Evolutionary conservation across 2,888 invertebrate genomes (phyloP).

Genomic region (Drosophila macrospina): DNA sequence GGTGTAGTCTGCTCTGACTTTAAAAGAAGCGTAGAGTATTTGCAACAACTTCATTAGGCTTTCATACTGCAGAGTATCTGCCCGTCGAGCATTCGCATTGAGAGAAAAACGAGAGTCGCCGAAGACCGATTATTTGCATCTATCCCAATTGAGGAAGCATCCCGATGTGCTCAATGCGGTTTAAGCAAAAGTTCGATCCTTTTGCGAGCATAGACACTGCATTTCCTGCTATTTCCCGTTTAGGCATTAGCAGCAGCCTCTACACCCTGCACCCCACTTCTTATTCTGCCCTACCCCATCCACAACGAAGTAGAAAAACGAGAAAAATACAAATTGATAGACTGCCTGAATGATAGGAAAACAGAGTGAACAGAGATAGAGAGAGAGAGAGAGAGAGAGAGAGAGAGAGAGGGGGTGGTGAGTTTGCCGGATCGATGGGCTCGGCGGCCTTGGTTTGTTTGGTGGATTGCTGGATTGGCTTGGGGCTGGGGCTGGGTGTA

Average conservation of each 20-base stretch:
- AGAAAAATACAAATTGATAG: slow-evolving; percentile 32
- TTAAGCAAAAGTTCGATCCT: slow-evolving; percentile 22
- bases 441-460: not conserved
- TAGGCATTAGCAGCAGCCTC: slow-evolving; percentile 16
- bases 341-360: slow-evolving; percentile 12
- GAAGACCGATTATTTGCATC: slow-evolving; percentile 16
- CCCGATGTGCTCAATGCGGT: slow-evolving; percentile 16
- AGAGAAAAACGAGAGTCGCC: slow-evolving; percentile 11
- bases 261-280: too few relatives aligned
- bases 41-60: too few relatives aligned
- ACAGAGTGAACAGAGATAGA: not conserved
- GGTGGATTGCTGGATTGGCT: not conserved
- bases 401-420: too few relatives aligned
- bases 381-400: too few relatives aligned
- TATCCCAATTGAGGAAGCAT: not conserved
- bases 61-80: too few relatives aligned
- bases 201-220: slow-evolving; percentile 31
- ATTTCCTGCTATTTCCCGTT: slow-evolving; percentile 46
- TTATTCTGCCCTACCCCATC: too few relatives aligned
- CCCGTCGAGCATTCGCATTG: not conserved
- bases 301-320: slow-evolving; percentile 3
- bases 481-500: not conserved
- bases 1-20: too few relatives aligned
- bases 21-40: too few relatives aligned
- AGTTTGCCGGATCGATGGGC: not conserved